A percentile compares a stretch with the other conserved stretches of the same genome.
These are phyloP conservation scores for Tachypleus tridentatus DNA, from an alignment of 1,140 invertebrate genomes.

Conservation along the genomic window DNA sequence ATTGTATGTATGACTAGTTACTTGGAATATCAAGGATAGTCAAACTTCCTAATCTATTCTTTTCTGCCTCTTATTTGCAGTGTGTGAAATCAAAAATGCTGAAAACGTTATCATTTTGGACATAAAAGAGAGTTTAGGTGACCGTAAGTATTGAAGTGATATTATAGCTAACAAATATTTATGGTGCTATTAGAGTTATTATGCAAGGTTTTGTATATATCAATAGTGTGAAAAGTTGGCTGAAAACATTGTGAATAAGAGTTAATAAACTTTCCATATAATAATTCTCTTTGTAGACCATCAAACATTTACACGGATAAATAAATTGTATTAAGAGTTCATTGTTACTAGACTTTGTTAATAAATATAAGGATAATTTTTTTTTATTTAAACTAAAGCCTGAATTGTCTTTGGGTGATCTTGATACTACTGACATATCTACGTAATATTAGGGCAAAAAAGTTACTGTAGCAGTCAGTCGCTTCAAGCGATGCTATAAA, in stretches of 20 bases:
- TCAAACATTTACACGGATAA: too few relatives aligned
- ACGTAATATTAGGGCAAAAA: too few relatives aligned
- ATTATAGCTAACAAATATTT: background rate
- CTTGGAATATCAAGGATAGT: too few relatives aligned
- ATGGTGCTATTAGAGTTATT: background rate
- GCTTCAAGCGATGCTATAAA: too few relatives aligned
- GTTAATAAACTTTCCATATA: background rate
- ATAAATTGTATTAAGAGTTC: too few relatives aligned
- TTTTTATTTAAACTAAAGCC: too few relatives aligned
- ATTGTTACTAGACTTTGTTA: too few relatives aligned
- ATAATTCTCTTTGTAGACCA: background rate
- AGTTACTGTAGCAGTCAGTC: too few relatives aligned
- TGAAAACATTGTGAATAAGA: background rate
- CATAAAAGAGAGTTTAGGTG: conserved; percentile 71
- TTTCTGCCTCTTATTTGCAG: conserved; percentile 9
- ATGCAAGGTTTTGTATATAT: background rate
- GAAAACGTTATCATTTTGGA: conserved; percentile 78
- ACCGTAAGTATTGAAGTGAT: conserved; percentile 51
- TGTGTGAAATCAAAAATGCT: conserved; percentile 68
- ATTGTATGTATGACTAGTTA: too few relatives aligned
- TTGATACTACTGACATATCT: too few relatives aligned
- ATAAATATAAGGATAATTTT: too few relatives aligned
- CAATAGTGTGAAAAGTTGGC: background rate
- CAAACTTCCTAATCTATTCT: background rate
- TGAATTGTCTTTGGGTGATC: too few relatives aligned